Conservation (phyloP, 2,888 invertebrate genomes). For the Oeneis ivallda region DNA sequence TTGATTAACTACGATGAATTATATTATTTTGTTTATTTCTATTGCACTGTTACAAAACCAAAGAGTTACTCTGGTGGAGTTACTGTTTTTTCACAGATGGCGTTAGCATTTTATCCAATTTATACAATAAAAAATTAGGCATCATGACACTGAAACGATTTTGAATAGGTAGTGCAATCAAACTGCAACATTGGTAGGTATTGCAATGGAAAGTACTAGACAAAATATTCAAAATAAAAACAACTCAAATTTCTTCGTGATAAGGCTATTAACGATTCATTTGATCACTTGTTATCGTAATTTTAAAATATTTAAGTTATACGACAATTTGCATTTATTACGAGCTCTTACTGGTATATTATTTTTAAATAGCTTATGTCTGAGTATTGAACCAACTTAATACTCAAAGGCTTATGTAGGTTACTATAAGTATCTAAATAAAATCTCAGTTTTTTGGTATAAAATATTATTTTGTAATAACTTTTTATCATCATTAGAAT, state of each 20-base stretch:
- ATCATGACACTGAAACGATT: slow-evolving; percentile 14
- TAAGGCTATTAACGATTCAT: slow-evolving; percentile 3
- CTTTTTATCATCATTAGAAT: neutral
- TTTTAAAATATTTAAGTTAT: slow-evolving; percentile 12
- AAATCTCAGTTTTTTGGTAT: neutral
- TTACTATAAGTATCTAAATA: neutral
- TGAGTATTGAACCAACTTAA: no score
- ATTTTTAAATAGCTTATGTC: slow-evolving; percentile 5
- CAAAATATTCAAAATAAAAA: neutral
- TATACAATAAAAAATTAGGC: no score
- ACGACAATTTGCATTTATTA: slow-evolving; percentile 13
- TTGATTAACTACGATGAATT: no score
- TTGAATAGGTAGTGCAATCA: slow-evolving; percentile 8
- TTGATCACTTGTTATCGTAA: slow-evolving; percentile 4
- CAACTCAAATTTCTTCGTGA: neutral
- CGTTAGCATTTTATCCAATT: no score
- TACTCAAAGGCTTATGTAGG: no score
- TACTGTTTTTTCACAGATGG: no score
- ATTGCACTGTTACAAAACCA: no score
- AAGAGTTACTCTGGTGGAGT: no score
- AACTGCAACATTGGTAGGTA: neutral
- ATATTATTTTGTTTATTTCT: no score
- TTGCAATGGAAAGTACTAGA: slow-evolving; percentile 7
- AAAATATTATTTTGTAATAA: slow-evolving; percentile 2
- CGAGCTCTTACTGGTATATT: neutral